Evolutionary conservation across 2,113 vertebrate species (phyloP).

Genomic region (Atrichornis clamosus): DNA sequence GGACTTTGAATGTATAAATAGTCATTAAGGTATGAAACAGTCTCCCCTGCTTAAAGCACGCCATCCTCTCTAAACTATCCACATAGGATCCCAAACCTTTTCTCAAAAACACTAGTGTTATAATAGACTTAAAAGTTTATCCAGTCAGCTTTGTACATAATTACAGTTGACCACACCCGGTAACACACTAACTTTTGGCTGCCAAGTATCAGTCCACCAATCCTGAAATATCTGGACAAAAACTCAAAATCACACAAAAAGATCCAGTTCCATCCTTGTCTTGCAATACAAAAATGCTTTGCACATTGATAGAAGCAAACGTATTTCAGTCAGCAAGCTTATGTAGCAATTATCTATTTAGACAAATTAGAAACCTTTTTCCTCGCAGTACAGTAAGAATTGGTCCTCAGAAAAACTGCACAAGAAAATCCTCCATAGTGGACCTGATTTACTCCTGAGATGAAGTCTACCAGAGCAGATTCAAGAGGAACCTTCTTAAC

Average conservation of each 20-base stretch:
- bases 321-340: not conserved
- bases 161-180: not conserved
- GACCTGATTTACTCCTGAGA: not conserved
- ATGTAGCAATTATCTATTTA: not conserved
- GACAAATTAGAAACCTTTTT: not conserved
- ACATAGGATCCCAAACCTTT: not conserved
- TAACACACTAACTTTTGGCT: not conserved
- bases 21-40: slow-evolving; percentile 39
- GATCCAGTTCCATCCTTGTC: not conserved
- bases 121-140: not conserved
- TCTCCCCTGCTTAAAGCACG: not conserved
- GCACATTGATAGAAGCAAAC: not conserved
- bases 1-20: not conserved
- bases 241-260: not conserved
- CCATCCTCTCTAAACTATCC: not conserved
- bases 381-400: not conserved
- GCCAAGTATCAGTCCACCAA: not conserved
- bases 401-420: not conserved
- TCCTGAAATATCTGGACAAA: not conserved
- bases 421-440: not conserved
- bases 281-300: not conserved
- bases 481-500: not conserved
- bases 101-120: not conserved
- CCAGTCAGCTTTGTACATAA: not conserved
- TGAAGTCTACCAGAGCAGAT: not conserved